phyloP scores from a whole-genome alignment of 2,797 vertebrate genomes.

The Halcyon smyrnensis region DNA sequence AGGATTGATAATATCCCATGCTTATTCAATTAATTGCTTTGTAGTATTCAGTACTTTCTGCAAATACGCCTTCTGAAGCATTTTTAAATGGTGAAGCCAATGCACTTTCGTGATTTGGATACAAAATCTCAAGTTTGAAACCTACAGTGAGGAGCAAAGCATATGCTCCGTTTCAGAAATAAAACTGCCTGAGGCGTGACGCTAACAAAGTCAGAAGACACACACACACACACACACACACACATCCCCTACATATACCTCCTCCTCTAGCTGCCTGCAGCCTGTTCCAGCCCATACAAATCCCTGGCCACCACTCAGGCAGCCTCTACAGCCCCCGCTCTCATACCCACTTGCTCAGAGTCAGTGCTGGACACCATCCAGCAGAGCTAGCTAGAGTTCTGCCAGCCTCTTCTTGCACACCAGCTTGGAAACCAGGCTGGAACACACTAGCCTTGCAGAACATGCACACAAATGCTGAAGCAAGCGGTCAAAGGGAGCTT shows the following conservation, averaged over 20 bases:
- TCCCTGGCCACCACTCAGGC: neutral
- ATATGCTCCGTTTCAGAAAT: constrained; percentile 60
- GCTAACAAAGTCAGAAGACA: constrained; percentile 32
- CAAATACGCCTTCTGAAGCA: neutral
- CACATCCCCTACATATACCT: neutral
- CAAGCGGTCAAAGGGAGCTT: neutral
- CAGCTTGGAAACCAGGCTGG: neutral
- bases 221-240: too few relatives aligned
- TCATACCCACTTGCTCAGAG: neutral
- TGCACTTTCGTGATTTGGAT: neutral
- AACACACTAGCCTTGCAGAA: neutral
- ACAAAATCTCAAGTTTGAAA: neutral
- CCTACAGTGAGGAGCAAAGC: neutral
- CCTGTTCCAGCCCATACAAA: constrained; percentile 3
- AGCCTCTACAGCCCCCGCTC: neutral
- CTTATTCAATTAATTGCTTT: neutral
- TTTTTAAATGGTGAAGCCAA: neutral
- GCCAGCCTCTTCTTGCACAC: constrained; percentile 7
- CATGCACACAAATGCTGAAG: neutral
- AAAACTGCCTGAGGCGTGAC: constrained; percentile 28
- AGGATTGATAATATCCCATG: neutral
- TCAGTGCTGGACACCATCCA: constrained; percentile 14
- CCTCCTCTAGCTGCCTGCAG: constrained; percentile 10
- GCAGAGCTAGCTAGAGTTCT: neutral
- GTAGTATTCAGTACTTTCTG: neutral